Conservation (phyloP, 2,113 vertebrate genomes). For the Thryonomys swinderianus region DNA sequence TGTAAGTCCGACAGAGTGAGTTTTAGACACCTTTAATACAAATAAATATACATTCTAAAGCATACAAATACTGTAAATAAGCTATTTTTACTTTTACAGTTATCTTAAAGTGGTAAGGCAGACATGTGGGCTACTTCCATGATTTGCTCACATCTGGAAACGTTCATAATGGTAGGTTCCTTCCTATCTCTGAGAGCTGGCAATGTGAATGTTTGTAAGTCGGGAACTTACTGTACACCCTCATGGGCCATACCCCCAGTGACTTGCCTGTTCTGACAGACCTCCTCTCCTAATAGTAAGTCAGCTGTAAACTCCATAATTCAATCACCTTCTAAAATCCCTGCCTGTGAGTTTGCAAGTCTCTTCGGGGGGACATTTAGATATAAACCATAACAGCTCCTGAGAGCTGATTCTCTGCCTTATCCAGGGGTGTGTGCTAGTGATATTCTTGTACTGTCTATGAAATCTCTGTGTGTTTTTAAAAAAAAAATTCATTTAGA, state of each 20-base stretch:
- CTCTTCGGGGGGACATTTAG: background rate
- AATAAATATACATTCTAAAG: background rate
- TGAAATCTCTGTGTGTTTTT: constrained; percentile 50
- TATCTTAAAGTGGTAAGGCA: background rate
- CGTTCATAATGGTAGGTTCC: background rate
- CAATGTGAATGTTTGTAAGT: background rate
- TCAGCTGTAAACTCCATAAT: background rate
- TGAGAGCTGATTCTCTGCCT: background rate
- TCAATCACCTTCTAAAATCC: background rate
- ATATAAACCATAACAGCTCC: background rate
- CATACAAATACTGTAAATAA: background rate
- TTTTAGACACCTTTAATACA: background rate
- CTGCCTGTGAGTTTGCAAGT: background rate
- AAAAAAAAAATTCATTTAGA: too few species aligned
- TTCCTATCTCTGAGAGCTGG: background rate
- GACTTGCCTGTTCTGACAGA: background rate
- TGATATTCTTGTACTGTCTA: constrained; percentile 13
- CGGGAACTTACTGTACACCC: background rate
- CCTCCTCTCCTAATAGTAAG: background rate
- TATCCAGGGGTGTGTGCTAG: background rate
- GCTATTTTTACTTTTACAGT: background rate
- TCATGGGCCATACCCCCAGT: background rate
- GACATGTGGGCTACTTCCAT: background rate
- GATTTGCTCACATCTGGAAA: background rate
- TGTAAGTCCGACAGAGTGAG: background rate